Evolutionary conservation across 2,888 invertebrate genomes (phyloP), one percentile per base, ranked within the genome.

Genomic region (Napeogenes inachia): DNA sequence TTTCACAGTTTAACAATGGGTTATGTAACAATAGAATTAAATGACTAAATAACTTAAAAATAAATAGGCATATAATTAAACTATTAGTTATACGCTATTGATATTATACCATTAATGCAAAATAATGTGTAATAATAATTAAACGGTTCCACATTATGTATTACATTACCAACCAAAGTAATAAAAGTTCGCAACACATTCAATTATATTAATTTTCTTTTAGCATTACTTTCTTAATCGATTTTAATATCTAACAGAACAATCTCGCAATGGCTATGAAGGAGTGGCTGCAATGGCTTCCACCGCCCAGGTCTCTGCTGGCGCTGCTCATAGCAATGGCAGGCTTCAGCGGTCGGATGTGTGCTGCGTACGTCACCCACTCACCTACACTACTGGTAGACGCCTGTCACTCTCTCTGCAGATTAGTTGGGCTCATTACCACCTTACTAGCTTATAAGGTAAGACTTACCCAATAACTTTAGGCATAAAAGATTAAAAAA

Each of bases 351-450:
- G 93, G 95, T 4, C 95, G 98, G 78, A 91, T 98, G 73, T 92
- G 95, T 70, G 94, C 96, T 8, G 97, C 97, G 65, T 96, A 98
- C 83, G 90, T 97, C 73, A 97, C 98, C 2, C 97, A 98, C 85
- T 96, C 98, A 0, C 92, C 98, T 57, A 98, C 98, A 0, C 92
- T 98, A 12, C 93, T 98, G 56, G 95, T 98, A 71, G 97, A 98
- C 82, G 95, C 98, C 10, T 98, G 98, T 88, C 98, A 98, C 86
- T 96, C 97, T 92, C 92, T 99, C 59, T 98, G 98, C 84, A 96
- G 98, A 78, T 95, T 98, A 46, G 93, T 98, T 61, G 97, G 98
- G 10, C 92, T 98, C 61, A 88, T 88, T 63, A 89, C 90, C 13
- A 89, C 90, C 0, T 74, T 89, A 32, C 69, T 89, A 42, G 80